Evolutionary conservation across 2,113 vertebrate species (phyloP).

Genomic region (Micronycteris hirsuta): DNA sequence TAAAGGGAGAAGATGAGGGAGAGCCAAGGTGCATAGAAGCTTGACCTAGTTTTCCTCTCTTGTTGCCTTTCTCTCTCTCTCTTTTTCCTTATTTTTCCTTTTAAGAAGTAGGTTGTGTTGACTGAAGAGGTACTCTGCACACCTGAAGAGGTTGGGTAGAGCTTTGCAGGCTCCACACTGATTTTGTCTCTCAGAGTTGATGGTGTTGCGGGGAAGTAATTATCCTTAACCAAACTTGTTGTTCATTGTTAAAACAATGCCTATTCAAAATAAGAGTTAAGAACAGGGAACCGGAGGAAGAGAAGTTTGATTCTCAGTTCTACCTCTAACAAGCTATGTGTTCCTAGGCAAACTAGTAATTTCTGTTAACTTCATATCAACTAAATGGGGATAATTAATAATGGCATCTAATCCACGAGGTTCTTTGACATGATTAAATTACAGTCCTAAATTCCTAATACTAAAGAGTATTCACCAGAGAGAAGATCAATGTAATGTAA

Average conservation of each 20-base stretch:
- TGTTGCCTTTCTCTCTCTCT: not conserved
- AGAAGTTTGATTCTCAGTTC: not conserved
- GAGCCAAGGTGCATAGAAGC: not conserved
- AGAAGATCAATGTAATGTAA: not conserved
- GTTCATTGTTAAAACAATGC: constrained; percentile 15
- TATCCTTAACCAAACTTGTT: not conserved
- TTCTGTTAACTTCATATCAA: not conserved
- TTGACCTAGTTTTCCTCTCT: not conserved
- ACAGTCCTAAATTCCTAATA: not conserved
- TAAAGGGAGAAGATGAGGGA: not conserved
- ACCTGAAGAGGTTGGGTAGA: not conserved
- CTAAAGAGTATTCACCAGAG: not conserved
- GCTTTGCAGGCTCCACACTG: not conserved
- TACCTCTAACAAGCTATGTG: not conserved
- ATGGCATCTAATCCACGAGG: not conserved
- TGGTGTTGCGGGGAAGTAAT: too few species aligned
- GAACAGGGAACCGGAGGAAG: not conserved
- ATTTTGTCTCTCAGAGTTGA: not conserved
- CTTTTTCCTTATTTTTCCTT: not conserved
- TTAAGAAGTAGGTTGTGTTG: not conserved
- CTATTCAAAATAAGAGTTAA: not conserved
- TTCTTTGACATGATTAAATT: constrained; percentile 13
- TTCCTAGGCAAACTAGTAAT: not conserved
- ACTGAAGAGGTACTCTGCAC: not conserved
- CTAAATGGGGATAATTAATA: not conserved